Evolutionary conservation across 2,113 vertebrate genomes (phyloP).

Genomic region (Dascyllus trimaculatus): DNA sequence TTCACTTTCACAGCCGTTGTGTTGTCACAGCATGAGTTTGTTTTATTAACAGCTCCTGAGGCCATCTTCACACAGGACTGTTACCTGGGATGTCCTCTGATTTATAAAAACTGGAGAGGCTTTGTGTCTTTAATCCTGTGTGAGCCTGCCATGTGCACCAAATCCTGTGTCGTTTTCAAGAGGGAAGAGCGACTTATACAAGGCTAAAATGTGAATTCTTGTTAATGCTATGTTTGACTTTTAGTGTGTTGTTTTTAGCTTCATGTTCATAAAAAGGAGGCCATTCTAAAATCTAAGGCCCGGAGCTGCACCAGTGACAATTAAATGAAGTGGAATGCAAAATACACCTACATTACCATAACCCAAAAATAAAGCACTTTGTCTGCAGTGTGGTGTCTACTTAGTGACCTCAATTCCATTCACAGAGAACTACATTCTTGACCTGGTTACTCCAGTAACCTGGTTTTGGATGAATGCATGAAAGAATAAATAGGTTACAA

Average conservation of each 20-base stretch:
- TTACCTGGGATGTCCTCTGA: neutral
- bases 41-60: conserved; percentile 22
- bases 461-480: conserved; percentile 34
- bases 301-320: neutral
- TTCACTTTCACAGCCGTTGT: conserved; percentile 11
- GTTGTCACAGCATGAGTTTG: conserved; percentile 20
- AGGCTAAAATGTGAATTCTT: neutral
- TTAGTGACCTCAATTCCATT: conserved; percentile 42
- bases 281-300: neutral
- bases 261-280: neutral
- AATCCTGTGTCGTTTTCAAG: neutral
- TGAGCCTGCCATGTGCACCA: neutral
- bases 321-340: neutral
- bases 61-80: conserved; percentile 23
- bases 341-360: neutral
- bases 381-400: neutral
- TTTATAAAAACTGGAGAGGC: conserved; percentile 15
- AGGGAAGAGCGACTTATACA: neutral
- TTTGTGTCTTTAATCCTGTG: neutral
- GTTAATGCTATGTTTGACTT: neutral
- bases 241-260: neutral
- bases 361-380: conserved; percentile 17
- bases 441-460: conserved; percentile 55
- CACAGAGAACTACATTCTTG: conserved; percentile 27
- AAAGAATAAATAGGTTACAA: conserved; percentile 47